Percentiles rank a stretch among this genome's conserved stretches.
Conservation (phyloP, 2,113 vertebrate genomes). For the Takifugu bimaculatus region DNA sequence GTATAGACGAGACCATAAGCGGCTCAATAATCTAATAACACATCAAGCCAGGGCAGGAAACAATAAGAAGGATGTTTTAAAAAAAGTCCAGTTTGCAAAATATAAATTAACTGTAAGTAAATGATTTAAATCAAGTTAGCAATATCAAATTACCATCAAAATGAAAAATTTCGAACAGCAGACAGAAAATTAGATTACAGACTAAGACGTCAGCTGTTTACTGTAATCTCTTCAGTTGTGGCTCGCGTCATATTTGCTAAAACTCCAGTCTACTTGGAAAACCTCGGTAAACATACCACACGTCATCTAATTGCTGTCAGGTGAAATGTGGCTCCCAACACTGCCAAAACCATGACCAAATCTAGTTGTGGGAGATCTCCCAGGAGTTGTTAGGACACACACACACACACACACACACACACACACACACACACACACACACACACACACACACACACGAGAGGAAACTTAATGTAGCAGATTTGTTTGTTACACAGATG, state of each 20-base stretch:
- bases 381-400: not conserved
- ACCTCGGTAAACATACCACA: slow-evolving; percentile 51
- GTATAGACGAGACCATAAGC: slow-evolving; percentile 17
- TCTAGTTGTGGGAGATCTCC: not conserved
- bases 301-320: slow-evolving; percentile 53
- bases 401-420: not conserved
- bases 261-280: slow-evolving; percentile 29
- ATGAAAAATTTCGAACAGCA: slow-evolving; percentile 66
- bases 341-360: not conserved
- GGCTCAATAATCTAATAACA: slow-evolving; percentile 48
- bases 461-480: too few relatives aligned
- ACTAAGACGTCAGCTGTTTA: slow-evolving; percentile 61
- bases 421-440: not conserved
- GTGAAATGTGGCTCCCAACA: slow-evolving; percentile 34
- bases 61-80: slow-evolving; percentile 25
- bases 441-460: not conserved
- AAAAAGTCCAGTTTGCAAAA: slow-evolving; percentile 58
- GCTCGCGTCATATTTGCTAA: slow-evolving; percentile 29
- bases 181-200: slow-evolving; percentile 66
- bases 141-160: slow-evolving; percentile 72
- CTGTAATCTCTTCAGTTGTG: slow-evolving; percentile 32
- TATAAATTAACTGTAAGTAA: slow-evolving; percentile 67
- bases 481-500: too few relatives aligned
- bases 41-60: slow-evolving; percentile 49
- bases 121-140: slow-evolving; percentile 69